Percentiles rank a stretch among this genome's conserved stretches.
Evolutionary conservation across 92 coral and sea anemone genomes (phyloP).

Genomic region (Zoanthus gigantus): DNA sequence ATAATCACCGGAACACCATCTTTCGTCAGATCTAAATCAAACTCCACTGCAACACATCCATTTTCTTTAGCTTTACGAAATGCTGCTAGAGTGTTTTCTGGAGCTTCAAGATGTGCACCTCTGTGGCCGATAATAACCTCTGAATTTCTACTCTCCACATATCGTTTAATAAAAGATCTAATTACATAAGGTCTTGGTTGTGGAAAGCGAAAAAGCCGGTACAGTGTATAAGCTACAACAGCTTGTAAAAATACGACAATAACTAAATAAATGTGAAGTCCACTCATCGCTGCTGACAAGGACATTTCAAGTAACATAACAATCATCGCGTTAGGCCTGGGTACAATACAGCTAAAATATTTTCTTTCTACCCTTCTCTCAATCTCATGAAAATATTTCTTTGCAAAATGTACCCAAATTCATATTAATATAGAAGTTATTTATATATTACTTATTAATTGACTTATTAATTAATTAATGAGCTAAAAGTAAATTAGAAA

Average conservation of each 20-base stretch:
- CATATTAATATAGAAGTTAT: conserved; percentile 2
- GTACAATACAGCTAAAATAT: neutral
- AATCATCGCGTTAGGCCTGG: conserved; percentile 67
- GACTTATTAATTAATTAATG: conserved; percentile 6
- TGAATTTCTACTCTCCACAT: conserved; percentile 68
- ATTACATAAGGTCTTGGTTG: conserved; percentile 90
- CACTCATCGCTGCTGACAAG: conserved; percentile 78
- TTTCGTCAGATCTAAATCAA: conserved; percentile 93
- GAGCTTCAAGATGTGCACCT: conserved; percentile 86
- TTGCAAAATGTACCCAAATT: neutral
- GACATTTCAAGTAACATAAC: conserved; percentile 89
- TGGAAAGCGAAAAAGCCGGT: conserved; percentile 87
- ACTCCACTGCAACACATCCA: conserved; percentile 93
- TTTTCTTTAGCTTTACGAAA: conserved; percentile 87
- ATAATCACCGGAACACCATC: conserved; percentile 97
- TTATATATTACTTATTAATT: conserved; percentile 16
- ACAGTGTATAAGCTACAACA: conserved; percentile 60
- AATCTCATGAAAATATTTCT: neutral
- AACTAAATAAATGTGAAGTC: conserved; percentile 80
- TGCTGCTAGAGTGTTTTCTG: conserved; percentile 92
- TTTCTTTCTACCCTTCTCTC: neutral
- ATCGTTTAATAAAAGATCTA: conserved; percentile 78
- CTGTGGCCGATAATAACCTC: conserved; percentile 86
- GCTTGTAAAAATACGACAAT: conserved; percentile 73
- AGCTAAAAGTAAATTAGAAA: neutral